These are phyloP conservation scores for Neodiprion lecontei DNA, from an alignment of 1,140 invertebrate species.

Conservation along the genomic window DNA sequence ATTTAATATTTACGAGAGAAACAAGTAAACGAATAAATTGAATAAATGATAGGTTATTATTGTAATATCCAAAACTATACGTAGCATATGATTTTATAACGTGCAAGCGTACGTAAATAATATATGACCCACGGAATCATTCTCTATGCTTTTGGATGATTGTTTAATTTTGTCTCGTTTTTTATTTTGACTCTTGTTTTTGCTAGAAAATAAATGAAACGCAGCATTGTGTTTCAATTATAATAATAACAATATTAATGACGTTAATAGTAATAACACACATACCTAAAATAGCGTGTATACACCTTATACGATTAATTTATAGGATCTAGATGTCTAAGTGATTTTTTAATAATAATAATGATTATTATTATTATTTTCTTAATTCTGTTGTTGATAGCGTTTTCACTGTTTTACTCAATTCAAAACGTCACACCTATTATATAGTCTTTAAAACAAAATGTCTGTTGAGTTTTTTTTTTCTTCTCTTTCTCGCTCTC, in stretches of 20 bases:
- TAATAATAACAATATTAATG: background rate
- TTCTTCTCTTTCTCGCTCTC: slow-evolving; percentile 22
- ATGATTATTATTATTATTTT: slow-evolving; percentile 25
- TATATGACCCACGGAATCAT: slow-evolving; percentile 13
- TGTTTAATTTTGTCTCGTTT: background rate
- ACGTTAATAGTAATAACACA: background rate
- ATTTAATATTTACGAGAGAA: slow-evolving; percentile 6
- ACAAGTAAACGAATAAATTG: slow-evolving; percentile 11
- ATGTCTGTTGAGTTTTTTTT: slow-evolving; percentile 44
- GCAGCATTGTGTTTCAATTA: slow-evolving; percentile 29
- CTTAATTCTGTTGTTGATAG: slow-evolving; percentile 42
- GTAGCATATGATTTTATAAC: slow-evolving; percentile 9
- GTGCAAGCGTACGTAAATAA: background rate
- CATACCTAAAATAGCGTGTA: background rate
- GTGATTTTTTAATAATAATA: slow-evolving; percentile 3
- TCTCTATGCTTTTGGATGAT: background rate
- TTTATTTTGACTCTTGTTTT: no score
- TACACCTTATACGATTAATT: background rate
- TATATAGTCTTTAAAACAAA: slow-evolving; percentile 24
- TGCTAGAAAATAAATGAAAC: slow-evolving; percentile 14
- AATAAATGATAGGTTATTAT: slow-evolving; percentile 3
- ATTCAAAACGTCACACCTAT: slow-evolving; percentile 21
- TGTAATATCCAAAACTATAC: background rate
- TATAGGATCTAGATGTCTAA: background rate
- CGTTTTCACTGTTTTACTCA: slow-evolving; percentile 36